Conservation (phyloP, 2,797 vertebrate species). For the Vireo griseus region DNA sequence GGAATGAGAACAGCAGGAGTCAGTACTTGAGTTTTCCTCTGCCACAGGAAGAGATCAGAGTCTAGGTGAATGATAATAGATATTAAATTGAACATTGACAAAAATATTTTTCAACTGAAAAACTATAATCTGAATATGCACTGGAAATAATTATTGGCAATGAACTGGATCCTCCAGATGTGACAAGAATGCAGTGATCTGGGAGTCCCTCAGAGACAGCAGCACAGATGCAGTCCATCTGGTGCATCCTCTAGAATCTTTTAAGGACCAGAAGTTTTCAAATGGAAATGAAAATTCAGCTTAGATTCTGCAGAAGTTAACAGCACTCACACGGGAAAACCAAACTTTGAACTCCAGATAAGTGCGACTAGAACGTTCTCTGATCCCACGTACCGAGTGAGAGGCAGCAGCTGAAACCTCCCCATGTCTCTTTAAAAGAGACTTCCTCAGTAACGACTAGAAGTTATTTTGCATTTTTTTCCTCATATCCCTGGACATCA, state of each 20-base stretch:
- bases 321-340: background rate
- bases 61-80: background rate
- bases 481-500: background rate
- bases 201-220: background rate
- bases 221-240: conserved; percentile 44
- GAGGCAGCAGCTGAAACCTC: background rate
- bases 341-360: background rate
- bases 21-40: background rate
- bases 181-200: conserved; percentile 40
- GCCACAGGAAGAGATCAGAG: background rate
- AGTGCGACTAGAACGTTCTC: background rate
- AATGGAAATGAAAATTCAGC: background rate
- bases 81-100: background rate
- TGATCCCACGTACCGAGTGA: background rate
- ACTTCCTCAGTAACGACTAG: background rate
- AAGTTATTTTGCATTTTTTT: background rate
- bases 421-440: background rate
- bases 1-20: background rate
- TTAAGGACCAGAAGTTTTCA: conserved; percentile 10
- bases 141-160: conserved; percentile 44
- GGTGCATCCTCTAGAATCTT: background rate
- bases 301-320: background rate
- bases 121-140: background rate
- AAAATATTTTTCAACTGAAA: background rate
- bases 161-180: conserved; percentile 32